Evolutionary conservation across 2,797 vertebrate species (phyloP).

Genomic region (Liasis olivaceus): DNA sequence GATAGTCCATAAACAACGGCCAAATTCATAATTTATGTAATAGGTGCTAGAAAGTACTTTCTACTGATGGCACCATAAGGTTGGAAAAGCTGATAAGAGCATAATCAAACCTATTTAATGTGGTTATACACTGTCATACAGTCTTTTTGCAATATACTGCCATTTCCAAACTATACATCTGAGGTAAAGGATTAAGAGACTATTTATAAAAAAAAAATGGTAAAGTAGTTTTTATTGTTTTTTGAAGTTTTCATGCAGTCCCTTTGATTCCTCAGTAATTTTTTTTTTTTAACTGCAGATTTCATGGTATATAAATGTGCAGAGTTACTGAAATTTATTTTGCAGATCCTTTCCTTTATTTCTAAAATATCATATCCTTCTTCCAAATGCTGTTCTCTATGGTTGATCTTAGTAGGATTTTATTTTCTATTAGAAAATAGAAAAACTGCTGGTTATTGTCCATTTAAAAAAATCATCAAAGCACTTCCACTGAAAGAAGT

Average conservation of each 20-base stretch:
- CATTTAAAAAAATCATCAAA: constrained; percentile 10
- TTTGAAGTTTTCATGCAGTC: constrained; percentile 61
- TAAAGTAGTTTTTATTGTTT: constrained; percentile 63
- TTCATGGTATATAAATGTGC: constrained; percentile 69
- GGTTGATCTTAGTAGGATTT: constrained; percentile 55
- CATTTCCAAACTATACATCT: constrained; percentile 78
- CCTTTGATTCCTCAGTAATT: constrained; percentile 46
- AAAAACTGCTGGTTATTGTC: constrained; percentile 55
- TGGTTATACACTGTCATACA: constrained; percentile 79
- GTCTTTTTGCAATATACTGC: constrained; percentile 78
- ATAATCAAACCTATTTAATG: constrained; percentile 75
- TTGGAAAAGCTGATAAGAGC: constrained; percentile 73
- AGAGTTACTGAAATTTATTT: constrained; percentile 54
- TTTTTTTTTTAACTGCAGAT: constrained; percentile 30
- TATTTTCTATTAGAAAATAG: constrained; percentile 49
- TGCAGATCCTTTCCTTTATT: constrained; percentile 61
- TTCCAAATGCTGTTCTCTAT: constrained; percentile 57
- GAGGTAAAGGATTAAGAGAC: constrained; percentile 74
- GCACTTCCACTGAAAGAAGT: not conserved
- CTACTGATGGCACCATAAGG: constrained; percentile 72
- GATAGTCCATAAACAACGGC: constrained; percentile 76
- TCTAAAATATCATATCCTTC: constrained; percentile 54
- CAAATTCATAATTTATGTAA: constrained; percentile 83
- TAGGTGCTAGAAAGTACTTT: constrained; percentile 78
- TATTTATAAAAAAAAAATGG: constrained; percentile 77